Evolutionary conservation across 2,113 vertebrate genomes (phyloP).

Genomic region (Cichladusa arquata): DNA sequence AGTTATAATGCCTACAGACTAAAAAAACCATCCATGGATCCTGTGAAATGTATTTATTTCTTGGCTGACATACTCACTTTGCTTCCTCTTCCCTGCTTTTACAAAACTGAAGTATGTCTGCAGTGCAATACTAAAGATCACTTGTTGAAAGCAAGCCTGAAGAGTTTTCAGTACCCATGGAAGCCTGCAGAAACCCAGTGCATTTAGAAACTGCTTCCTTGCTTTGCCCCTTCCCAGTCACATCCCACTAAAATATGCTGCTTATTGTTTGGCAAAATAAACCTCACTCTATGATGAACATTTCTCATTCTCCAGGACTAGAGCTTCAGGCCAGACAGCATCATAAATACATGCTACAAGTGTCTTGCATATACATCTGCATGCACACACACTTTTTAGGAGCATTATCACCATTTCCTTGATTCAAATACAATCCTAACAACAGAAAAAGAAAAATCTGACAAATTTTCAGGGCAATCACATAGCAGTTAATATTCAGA

Average conservation of each 20-base stretch:
- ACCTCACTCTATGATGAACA: not conserved
- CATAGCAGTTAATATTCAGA: not conserved
- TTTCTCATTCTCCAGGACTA: not conserved
- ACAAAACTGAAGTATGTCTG: not conserved
- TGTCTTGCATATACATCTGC: not conserved
- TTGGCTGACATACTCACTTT: not conserved
- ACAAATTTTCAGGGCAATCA: not conserved
- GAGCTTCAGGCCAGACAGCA: not conserved
- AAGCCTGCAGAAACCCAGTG: not conserved
- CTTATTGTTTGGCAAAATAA: not conserved
- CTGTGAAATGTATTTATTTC: not conserved
- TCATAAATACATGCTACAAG: not conserved
- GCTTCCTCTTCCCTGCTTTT: not conserved
- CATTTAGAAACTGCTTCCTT: not conserved
- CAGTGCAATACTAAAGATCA: not conserved
- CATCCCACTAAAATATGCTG: not conserved
- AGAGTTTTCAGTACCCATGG: not conserved
- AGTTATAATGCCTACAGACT: not conserved
- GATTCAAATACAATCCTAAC: not conserved
- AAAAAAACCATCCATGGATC: not conserved
- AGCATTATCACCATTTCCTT: not conserved
- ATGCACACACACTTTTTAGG: not conserved
- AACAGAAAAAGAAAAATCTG: not conserved
- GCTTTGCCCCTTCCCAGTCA: not conserved
- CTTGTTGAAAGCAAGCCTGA: not conserved